phyloP scores from a whole-genome alignment of 2,113 vertebrate genomes.

The Urocynchramus pylzowi region DNA sequence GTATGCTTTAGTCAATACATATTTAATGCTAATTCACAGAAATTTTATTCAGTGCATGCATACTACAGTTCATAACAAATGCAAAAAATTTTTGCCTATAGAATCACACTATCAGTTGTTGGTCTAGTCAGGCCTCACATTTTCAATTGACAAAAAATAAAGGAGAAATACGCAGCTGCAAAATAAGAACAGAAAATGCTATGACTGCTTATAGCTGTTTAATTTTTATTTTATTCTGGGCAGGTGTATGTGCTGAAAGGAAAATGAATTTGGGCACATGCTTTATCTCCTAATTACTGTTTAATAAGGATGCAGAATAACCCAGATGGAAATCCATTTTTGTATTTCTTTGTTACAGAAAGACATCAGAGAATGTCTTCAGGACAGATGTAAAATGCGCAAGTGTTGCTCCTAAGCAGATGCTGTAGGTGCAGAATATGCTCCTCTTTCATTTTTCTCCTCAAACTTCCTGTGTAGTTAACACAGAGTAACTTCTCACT shows the following conservation, averaged over 20 bases:
- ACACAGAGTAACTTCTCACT: background rate
- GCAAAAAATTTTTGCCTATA: background rate
- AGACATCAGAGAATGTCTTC: background rate
- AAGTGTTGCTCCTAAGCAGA: background rate
- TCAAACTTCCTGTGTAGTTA: background rate
- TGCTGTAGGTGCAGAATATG: background rate
- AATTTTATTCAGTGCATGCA: background rate
- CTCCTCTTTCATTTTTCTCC: background rate
- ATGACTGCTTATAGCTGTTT: background rate
- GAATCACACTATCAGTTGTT: background rate
- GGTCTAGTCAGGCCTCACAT: background rate
- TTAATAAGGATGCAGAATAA: background rate
- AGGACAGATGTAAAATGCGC: background rate
- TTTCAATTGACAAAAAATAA: background rate
- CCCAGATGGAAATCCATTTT: background rate
- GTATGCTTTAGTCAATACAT: background rate
- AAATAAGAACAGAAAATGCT: background rate
- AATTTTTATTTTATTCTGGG: background rate
- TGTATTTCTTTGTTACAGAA: background rate
- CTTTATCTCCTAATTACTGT: background rate
- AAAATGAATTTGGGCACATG: background rate
- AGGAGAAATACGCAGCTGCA: background rate
- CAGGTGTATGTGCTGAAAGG: background rate
- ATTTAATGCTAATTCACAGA: background rate
- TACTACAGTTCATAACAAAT: background rate